Conservation (phyloP, 1,140 invertebrate genomes). For the Prorops nasuta region DNA sequence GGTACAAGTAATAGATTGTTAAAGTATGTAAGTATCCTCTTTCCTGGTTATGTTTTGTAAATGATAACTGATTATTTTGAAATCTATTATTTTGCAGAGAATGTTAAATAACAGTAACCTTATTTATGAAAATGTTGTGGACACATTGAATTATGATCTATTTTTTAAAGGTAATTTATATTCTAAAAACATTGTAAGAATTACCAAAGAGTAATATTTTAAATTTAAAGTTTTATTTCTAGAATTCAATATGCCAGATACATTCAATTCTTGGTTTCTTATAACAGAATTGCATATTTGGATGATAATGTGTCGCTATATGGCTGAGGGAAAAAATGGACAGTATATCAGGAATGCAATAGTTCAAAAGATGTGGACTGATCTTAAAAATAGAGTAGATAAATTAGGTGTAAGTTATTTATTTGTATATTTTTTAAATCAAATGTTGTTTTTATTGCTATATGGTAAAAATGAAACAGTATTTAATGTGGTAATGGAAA, state of each 20-base stretch:
- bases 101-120: too few species aligned
- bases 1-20: too few species aligned
- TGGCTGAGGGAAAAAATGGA: conserved; percentile 74
- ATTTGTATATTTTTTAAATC: conserved; percentile 3
- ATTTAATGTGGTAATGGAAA: neutral
- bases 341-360: conserved; percentile 69
- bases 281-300: conserved; percentile 83
- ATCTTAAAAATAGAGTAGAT: conserved; percentile 70
- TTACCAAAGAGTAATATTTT: neutral
- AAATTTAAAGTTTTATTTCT: conserved; percentile 42
- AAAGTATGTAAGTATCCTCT: too few species aligned
- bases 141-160: conserved; percentile 12
- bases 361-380: conserved; percentile 78
- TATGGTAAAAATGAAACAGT: neutral
- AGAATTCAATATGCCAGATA: conserved; percentile 72
- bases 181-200: neutral
- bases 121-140: conserved; percentile 8
- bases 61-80: too few species aligned
- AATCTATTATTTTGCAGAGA: too few species aligned
- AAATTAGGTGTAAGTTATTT: conserved; percentile 65
- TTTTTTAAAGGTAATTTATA: conserved; percentile 23
- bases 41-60: too few species aligned
- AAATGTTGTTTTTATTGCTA: neutral
- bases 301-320: conserved; percentile 73
- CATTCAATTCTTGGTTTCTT: conserved; percentile 81